A percentile compares a stretch with the other conserved stretches of the same genome.
Conservation (phyloP, 2,888 invertebrate species). For the Macroteleia sp. region DNA sequence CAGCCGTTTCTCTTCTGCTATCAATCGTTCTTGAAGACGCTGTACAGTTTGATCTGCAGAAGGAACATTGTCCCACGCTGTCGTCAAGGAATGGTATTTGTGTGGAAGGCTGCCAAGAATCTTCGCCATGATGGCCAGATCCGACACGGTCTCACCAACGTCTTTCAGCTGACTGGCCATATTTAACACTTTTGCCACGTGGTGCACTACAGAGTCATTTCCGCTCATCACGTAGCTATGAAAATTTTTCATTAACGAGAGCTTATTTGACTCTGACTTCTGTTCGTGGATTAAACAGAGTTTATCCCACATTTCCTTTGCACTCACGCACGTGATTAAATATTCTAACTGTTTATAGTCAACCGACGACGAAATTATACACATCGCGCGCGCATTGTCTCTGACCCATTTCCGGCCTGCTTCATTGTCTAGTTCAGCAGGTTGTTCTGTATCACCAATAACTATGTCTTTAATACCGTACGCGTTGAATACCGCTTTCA, state of each 20-base stretch:
- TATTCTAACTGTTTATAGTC: constrained; percentile 45
- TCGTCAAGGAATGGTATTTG: constrained; percentile 60
- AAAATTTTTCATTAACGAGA: constrained; percentile 44
- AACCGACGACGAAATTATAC: background rate
- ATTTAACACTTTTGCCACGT: constrained; percentile 59
- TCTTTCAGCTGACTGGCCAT: constrained; percentile 61
- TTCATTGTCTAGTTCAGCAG: background rate
- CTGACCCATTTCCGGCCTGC: background rate
- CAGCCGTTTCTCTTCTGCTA: constrained; percentile 50
- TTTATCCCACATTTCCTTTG: constrained; percentile 62
- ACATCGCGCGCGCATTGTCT: constrained; percentile 20
- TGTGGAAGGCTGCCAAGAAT: constrained; percentile 66
- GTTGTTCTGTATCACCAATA: background rate
- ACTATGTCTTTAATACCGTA: background rate
- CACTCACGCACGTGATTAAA: constrained; percentile 54
- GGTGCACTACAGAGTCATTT: constrained; percentile 52
- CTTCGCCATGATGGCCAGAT: constrained; percentile 65
- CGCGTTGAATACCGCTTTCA: background rate
- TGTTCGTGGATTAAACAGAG: constrained; percentile 36
- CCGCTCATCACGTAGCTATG: constrained; percentile 49
- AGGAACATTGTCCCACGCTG: constrained; percentile 67
- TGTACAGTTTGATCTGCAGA: constrained; percentile 46
- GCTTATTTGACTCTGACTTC: constrained; percentile 53
- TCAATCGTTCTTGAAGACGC: constrained; percentile 30
- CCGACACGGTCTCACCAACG: constrained; percentile 62